Evolutionary conservation across 1,140 invertebrate genomes (phyloP).

Genomic region (Macrostomum lignano): DNA sequence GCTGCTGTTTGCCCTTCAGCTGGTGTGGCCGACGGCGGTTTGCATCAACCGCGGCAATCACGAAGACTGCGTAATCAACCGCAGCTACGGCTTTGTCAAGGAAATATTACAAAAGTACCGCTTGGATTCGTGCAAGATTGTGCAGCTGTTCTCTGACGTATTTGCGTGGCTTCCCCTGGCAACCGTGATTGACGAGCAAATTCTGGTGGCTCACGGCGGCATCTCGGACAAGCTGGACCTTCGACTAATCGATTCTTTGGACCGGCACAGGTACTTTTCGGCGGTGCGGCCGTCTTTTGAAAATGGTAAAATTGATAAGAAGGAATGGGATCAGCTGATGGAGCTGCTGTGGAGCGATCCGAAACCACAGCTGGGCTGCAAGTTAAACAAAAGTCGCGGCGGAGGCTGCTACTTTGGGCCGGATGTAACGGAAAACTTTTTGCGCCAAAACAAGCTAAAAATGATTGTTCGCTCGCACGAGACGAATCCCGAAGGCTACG

Average conservation of each 20-base stretch:
- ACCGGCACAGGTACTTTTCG: no score
- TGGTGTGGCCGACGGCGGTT: conserved; percentile 50
- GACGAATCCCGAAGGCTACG: conserved; percentile 62
- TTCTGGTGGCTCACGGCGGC: conserved; percentile 60
- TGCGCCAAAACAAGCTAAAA: conserved; percentile 42
- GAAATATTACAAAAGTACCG: no score
- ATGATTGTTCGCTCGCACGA: conserved; percentile 59
- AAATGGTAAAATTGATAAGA: no score
- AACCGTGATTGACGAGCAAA: conserved; percentile 52
- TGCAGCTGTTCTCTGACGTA: conserved; percentile 50
- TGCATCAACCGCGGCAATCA: conserved; percentile 58
- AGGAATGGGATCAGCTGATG: conserved; percentile 50
- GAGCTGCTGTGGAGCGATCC: conserved; percentile 74
- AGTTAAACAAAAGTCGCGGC: conserved; percentile 50
- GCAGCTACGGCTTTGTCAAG: no score
- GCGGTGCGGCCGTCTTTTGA: no score
- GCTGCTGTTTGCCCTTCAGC: conserved; percentile 43
- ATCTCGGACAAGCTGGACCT: conserved; percentile 52
- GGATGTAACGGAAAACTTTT: conserved; percentile 47
- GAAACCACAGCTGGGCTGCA: conserved; percentile 36
- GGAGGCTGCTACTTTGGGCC: conserved; percentile 67
- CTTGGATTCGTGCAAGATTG: no score
- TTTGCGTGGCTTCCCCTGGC: conserved; percentile 62
- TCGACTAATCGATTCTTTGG: conserved; percentile 39
- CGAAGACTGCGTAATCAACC: no score